Evolutionary conservation across 2,888 invertebrate species (phyloP).

Genomic region (Leptopilina myrica): DNA sequence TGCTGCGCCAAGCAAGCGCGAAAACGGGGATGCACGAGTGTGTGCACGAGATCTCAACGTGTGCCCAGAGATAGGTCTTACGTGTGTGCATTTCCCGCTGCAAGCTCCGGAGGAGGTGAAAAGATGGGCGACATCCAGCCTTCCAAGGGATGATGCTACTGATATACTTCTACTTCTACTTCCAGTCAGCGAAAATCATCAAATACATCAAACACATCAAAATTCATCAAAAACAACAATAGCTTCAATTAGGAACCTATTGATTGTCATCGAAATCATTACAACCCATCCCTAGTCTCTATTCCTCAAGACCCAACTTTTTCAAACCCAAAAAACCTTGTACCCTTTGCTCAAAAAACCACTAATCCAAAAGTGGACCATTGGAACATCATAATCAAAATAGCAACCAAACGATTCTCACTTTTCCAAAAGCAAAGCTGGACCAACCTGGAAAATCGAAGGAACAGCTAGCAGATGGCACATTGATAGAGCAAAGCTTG

Average conservation of each 20-base stretch:
- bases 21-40: slow-evolving; percentile 64
- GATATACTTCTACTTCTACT: too few relatives aligned
- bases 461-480: slow-evolving; percentile 53
- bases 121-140: slow-evolving; percentile 42
- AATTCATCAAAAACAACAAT: neutral
- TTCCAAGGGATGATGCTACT: neutral
- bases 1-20: slow-evolving; percentile 71
- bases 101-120: slow-evolving; percentile 57
- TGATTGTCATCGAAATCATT: neutral
- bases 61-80: slow-evolving; percentile 49
- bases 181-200: neutral
- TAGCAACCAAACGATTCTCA: too few relatives aligned
- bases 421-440: slow-evolving; percentile 42
- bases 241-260: neutral
- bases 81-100: slow-evolving; percentile 52
- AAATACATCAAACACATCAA: neutral
- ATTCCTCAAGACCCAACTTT: too few relatives aligned
- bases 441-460: slow-evolving; percentile 43
- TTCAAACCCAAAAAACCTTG: too few relatives aligned
- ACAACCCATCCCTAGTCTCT: neutral
- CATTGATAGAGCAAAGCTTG: slow-evolving; percentile 51
- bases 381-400: too few relatives aligned
- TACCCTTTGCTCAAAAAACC: too few relatives aligned
- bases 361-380: too few relatives aligned
- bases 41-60: slow-evolving; percentile 47